Evolutionary conservation across 2,888 invertebrate species (phyloP).

Genomic region (Catocala nupta): DNA sequence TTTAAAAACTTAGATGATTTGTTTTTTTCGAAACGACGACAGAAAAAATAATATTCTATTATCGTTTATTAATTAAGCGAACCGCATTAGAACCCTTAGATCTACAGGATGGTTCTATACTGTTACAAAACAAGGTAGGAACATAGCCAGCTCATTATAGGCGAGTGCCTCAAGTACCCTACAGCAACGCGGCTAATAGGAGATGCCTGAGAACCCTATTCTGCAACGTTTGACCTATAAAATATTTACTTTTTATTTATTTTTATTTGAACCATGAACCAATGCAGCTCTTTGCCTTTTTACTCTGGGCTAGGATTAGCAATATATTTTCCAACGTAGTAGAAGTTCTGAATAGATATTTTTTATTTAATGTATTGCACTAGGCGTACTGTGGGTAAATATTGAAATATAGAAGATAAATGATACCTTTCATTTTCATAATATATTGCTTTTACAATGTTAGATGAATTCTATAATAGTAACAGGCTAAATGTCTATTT

Average conservation of each 20-base stretch:
- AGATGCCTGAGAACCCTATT: conserved; percentile 34
- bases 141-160: conserved; percentile 65
- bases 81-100: neutral
- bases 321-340: neutral
- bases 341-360: neutral
- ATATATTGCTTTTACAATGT: too few species aligned
- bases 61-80: too few species aligned
- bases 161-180: conserved; percentile 58
- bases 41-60: too few species aligned
- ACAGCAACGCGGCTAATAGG: conserved; percentile 60
- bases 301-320: neutral
- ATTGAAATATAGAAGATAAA: too few species aligned
- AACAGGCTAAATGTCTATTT: too few species aligned
- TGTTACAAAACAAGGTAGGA: conserved; percentile 38
- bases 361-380: too few species aligned
- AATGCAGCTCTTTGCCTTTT: too few species aligned
- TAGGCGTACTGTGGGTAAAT: too few species aligned
- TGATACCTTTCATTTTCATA: too few species aligned
- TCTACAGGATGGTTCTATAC: neutral
- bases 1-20: too few species aligned
- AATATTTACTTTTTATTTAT: conserved; percentile 22
- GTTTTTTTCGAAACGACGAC: too few species aligned
- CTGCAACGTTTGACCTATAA: conserved; percentile 49
- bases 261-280: conserved; percentile 8
- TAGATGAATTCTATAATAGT: too few species aligned